Conservation (phyloP, 1,140 invertebrate genomes). For the Aphis gossypii region DNA sequence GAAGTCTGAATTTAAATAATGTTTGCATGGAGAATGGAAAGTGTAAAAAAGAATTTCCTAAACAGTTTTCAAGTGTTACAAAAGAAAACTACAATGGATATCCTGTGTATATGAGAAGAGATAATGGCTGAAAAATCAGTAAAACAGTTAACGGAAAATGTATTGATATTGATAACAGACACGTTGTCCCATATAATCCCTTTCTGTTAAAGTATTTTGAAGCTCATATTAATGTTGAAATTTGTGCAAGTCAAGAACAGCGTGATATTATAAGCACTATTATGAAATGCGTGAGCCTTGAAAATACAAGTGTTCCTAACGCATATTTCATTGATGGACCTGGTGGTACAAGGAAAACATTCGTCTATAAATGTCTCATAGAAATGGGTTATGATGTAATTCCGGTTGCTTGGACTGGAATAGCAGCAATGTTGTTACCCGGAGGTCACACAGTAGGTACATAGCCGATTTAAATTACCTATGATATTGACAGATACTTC, state of each 20-base stretch:
- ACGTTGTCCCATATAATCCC: constrained; percentile 64
- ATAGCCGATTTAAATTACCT: not conserved
- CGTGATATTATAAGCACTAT: not conserved
- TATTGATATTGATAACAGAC: constrained; percentile 63
- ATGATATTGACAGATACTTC: constrained; percentile 31
- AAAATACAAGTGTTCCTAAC: not conserved
- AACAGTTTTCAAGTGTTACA: not conserved
- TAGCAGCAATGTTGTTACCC: constrained; percentile 28
- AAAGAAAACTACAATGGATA: constrained; percentile 62
- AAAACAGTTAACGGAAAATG: constrained; percentile 58
- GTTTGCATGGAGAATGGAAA: not conserved
- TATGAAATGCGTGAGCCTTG: not conserved
- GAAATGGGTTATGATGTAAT: constrained; percentile 15
- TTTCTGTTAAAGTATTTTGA: constrained; percentile 62
- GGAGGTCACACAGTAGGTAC: constrained; percentile 11
- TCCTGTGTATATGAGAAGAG: constrained; percentile 63
- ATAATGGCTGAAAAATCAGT: not conserved
- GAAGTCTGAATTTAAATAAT: too few relatives aligned
- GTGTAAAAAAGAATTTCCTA: not conserved
- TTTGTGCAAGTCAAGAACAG: constrained; percentile 61
- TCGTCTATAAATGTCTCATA: not conserved
- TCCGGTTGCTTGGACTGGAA: constrained; percentile 50
- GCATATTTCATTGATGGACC: not conserved
- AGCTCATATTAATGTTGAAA: constrained; percentile 64
- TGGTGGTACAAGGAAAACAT: not conserved